These are phyloP conservation scores for Tenthredo mesomela DNA, from an alignment of 2,888 invertebrate genomes.

Conservation along the genomic window DNA sequence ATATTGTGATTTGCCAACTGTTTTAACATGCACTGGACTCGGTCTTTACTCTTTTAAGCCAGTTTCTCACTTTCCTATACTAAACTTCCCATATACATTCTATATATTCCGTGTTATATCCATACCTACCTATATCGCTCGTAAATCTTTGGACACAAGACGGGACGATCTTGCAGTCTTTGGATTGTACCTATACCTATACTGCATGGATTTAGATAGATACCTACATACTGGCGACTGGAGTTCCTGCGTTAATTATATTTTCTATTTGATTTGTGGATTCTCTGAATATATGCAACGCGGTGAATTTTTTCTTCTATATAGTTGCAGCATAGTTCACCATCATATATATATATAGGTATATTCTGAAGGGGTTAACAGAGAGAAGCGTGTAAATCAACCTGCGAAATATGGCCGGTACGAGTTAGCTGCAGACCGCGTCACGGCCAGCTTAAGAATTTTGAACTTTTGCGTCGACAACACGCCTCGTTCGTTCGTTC, in stretches of 20 bases:
- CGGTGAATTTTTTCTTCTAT: not conserved
- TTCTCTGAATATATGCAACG: slow-evolving; percentile 8
- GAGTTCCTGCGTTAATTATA: slow-evolving; percentile 26
- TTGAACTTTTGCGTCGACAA: slow-evolving; percentile 43
- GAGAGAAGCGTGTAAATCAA: slow-evolving; percentile 46
- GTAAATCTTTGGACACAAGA: slow-evolving; percentile 14
- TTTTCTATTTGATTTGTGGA: slow-evolving; percentile 31
- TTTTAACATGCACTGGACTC: not conserved
- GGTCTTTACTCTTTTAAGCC: not conserved
- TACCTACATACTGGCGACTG: not conserved
- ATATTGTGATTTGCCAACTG: slow-evolving; percentile 11
- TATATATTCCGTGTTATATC: slow-evolving; percentile 24
- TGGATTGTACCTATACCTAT: not conserved
- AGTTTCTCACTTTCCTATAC: slow-evolving; percentile 13
- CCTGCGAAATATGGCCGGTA: slow-evolving; percentile 34
- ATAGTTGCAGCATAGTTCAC: not conserved
- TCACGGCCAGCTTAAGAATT: slow-evolving; percentile 40
- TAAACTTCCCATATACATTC: not conserved
- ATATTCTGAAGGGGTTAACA: slow-evolving; percentile 17
- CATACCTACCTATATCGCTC: slow-evolving; percentile 16
- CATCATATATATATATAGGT: not conserved
- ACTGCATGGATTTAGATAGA: not conserved
- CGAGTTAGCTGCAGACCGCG: not conserved
- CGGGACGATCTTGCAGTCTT: not conserved
- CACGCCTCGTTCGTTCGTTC: slow-evolving; percentile 28